phyloP scores from a whole-genome alignment of 2,797 vertebrate species.

The Anniella stebbinsi region DNA sequence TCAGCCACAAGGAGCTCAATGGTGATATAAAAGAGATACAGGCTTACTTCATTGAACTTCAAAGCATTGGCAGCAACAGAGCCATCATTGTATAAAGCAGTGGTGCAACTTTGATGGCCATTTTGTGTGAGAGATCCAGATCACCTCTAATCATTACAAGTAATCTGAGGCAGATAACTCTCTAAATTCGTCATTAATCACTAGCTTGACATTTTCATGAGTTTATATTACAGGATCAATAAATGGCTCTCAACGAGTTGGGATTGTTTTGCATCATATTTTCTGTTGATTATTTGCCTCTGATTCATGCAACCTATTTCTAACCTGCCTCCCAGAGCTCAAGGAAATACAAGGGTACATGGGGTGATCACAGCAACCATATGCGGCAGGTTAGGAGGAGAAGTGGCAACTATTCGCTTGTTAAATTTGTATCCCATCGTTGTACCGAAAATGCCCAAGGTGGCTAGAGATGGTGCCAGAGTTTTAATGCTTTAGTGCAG shows the following conservation, averaged over 20 bases:
- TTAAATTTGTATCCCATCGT: neutral
- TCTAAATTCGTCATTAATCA: neutral
- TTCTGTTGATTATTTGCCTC: neutral
- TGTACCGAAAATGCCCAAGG: neutral
- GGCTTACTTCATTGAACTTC: neutral
- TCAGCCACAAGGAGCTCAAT: neutral
- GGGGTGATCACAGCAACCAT: neutral
- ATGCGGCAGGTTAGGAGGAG: neutral
- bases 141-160: neutral
- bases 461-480: neutral
- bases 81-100: neutral
- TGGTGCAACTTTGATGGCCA: slow-evolving; percentile 5
- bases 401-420: neutral
- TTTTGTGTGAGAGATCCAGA: neutral
- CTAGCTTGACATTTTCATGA: neutral
- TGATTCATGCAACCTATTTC: neutral
- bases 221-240: neutral
- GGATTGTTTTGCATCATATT: neutral
- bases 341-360: neutral
- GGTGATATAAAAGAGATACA: neutral
- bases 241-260: neutral
- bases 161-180: neutral
- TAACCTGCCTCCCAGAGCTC: neutral
- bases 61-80: neutral
- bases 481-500: neutral